These are phyloP conservation scores for Cherax destructor DNA, from an alignment of 1,140 invertebrate species.

Conservation along the genomic window DNA sequence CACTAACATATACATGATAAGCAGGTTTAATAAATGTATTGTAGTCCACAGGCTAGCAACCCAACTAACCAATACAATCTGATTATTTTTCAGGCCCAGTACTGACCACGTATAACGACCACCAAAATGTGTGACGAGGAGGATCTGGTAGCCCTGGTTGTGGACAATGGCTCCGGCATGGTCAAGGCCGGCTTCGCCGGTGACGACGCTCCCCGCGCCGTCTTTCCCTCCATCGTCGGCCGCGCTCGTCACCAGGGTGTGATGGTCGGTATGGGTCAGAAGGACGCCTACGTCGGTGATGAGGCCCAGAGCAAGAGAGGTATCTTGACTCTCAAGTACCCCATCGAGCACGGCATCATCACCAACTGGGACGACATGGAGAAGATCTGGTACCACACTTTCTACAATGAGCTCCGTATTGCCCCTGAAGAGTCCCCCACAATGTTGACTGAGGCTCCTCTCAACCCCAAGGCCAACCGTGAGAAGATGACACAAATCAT, in stretches of 20 bases:
- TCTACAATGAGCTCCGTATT: slow-evolving; percentile 96
- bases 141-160: too few species aligned
- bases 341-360: slow-evolving; percentile 97
- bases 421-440: slow-evolving; percentile 92
- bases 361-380: slow-evolving; percentile 94
- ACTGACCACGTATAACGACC: too few species aligned
- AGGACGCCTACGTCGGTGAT: slow-evolving; percentile 92
- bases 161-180: slow-evolving; percentile 82
- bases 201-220: slow-evolving; percentile 82
- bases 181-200: slow-evolving; percentile 82
- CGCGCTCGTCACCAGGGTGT: slow-evolving; percentile 81
- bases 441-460: slow-evolving; percentile 83
- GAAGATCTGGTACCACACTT: slow-evolving; percentile 97
- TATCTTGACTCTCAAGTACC: slow-evolving; percentile 80
- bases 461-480: slow-evolving; percentile 87
- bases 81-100: too few species aligned
- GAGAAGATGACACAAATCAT: slow-evolving; percentile 93
- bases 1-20: too few species aligned
- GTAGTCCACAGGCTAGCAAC: too few species aligned
- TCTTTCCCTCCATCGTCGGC: slow-evolving; percentile 82
- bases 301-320: slow-evolving; percentile 94
- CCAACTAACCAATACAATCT: too few species aligned
- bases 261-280: slow-evolving; percentile 97
- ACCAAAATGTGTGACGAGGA: too few species aligned
- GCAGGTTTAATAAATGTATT: too few species aligned